Evolutionary conservation across 2,113 vertebrate species (phyloP).

Genomic region (Podarcis muralis): DNA sequence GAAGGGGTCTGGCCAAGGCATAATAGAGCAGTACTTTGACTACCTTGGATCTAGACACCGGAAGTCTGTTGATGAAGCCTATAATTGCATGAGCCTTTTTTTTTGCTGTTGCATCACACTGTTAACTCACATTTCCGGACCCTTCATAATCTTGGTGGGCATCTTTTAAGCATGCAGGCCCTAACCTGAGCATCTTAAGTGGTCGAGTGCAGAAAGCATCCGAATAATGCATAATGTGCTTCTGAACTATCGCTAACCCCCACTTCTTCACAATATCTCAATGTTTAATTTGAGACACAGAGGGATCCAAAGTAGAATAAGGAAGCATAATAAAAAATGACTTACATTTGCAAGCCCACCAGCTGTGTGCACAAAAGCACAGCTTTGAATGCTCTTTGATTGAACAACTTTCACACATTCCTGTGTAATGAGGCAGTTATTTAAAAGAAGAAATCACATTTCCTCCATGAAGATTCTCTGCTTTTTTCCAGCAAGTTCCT

Average conservation of each 20-base stretch:
- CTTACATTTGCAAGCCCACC: conserved; percentile 55
- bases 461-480: conserved; percentile 8
- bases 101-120: no score
- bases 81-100: no score
- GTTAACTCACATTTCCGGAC: no score
- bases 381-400: conserved; percentile 23
- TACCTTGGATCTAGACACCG: no score
- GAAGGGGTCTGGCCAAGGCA: no score
- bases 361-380: conserved; percentile 58
- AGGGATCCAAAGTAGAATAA: conserved; percentile 55
- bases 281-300: conserved; percentile 33
- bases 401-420: conserved; percentile 51
- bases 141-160: no score
- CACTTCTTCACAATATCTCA: neutral
- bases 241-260: neutral
- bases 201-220: neutral
- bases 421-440: conserved; percentile 36
- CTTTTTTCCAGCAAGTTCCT: neutral
- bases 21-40: no score
- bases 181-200: neutral
- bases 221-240: neutral
- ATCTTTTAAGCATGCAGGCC: no score
- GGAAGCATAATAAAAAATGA: conserved; percentile 43
- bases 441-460: conserved; percentile 48
- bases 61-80: no score